Evolutionary conservation across 2,888 invertebrate genomes (phyloP), one percentile per base, ranked within the genome.

Genomic region (Cantharis rufa): DNA sequence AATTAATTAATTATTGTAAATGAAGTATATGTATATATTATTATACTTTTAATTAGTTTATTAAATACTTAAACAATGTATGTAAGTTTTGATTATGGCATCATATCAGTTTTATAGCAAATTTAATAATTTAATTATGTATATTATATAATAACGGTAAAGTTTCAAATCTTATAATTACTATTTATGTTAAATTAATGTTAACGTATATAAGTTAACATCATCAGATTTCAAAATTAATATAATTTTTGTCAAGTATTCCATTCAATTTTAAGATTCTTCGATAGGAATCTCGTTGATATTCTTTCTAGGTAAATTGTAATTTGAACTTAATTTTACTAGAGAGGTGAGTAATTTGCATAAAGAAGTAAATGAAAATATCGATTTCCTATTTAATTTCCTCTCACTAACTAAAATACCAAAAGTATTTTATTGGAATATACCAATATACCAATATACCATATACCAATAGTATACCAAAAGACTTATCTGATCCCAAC

Each of bases 311-410:
- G 1, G 1, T n/a, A 48, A 48, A 48, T 48, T 48, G 48, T 48
- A 48, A 48, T 48, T 48, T 48, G 48, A n/a, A 48, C n/a, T 48
- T n/a, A 48, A 48, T 48, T 48, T n/a, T n/a, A 48, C 7, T 48
- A n/a, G n/a, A 48, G 48, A 48, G 48, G 48, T 48, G n/a, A 48
- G n/a, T 48, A 48, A 48, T 48, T 48, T 48, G 48, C 1, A 48
- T 48, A 48, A 48, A 48, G n/a, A 48, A 48, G 48, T 48, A 48
- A 48, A 48, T n/a, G 48, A 48, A 48, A 66, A 24, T 66, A 66
- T 66, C 24, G 15, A 32, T 32, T 69, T 69, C 48, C 69, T 16
- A 69, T 69, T 69, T 69, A 69, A 69, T 69, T 69, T 69, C 69
- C 48, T 69, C 13, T 48, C 13, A 69, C 32, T 69, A 69, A 69